Evolutionary conservation across 2,113 vertebrate species (phyloP), one percentile per base, ranked within the genome.

Genomic region (Ammodytes dubius): DNA sequence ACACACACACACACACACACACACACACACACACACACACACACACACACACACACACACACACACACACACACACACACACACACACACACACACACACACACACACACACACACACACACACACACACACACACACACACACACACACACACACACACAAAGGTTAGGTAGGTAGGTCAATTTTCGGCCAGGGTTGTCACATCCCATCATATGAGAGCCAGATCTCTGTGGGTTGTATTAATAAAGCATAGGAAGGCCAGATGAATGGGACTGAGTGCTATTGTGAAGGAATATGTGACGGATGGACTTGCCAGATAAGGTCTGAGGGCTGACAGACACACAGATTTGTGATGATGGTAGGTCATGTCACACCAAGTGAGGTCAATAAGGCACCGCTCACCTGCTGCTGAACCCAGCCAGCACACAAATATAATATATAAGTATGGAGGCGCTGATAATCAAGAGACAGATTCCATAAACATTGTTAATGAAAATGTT

Each of bases 171-270:
- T 65, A 64, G 67, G 75, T 72, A 89, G 89, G 83, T 87, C 88
- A 84, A 85, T 76, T 17, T 8, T 53, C 14, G 77, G 89, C 85
- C 82, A 85, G 60, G 60, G 76, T 73, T 87, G 81, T 89, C 89
- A 70, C 56, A 76, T 79, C 56, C 50, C 76, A 81, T 87, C 52
- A 19, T 5, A 19, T 27, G 46, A 85, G 35, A 15, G 40, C 69
- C 17, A n/a, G 50, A 52, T 79, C 69, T 84, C 70, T 60, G 43
- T 3, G 58, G 86, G 70, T 74, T 73, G 14, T 73, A 81, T 84
- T 89, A 75, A 79, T 82, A 81, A 78, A 73, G 54, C 65, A 61
- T 53, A 52, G 52, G 57, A 71, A 53, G 77, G 74, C 77, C 66
- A 39, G 87, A 89, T 43, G 83, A 84, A 54, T 46, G 37, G 63